Percentiles rank a stretch among this genome's conserved stretches.
phyloP scores from a whole-genome alignment of 2,888 invertebrate genomes.

The Erebia aethiops region DNA sequence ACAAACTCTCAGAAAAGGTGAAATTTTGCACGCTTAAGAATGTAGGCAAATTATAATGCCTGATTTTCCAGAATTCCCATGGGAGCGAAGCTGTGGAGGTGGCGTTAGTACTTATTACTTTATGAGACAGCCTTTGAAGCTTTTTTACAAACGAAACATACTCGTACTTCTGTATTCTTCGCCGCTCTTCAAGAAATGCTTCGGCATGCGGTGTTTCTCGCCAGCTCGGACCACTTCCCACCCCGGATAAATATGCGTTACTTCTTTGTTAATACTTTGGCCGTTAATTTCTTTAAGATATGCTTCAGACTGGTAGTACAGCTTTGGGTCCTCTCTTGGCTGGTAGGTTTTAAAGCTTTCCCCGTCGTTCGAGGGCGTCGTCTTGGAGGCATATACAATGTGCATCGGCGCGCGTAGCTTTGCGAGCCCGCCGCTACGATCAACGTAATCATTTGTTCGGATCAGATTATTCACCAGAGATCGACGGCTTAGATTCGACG shows the following conservation, averaged over 20 bases:
- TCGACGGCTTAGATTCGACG: conserved; percentile 47
- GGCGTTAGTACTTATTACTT: too few species aligned
- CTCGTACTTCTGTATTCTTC: conserved; percentile 47
- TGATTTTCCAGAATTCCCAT: too few species aligned
- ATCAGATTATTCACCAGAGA: conserved; percentile 49
- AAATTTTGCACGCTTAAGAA: too few species aligned
- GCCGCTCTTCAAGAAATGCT: conserved; percentile 43
- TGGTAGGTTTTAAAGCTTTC: conserved; percentile 58
- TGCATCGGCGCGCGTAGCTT: conserved; percentile 54
- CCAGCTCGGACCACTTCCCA: conserved; percentile 58
- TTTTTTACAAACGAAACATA: not conserved
- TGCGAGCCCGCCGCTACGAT: conserved; percentile 65
- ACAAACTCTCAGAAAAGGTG: too few species aligned
- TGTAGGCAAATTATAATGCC: too few species aligned
- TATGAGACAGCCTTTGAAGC: not conserved
- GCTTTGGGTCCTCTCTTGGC: conserved; percentile 71
- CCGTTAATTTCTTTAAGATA: conserved; percentile 68
- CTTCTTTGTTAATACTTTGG: conserved; percentile 62
- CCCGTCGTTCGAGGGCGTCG: conserved; percentile 45
- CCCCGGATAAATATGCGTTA: conserved; percentile 63
- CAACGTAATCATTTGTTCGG: conserved; percentile 66
- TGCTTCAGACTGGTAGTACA: conserved; percentile 73
- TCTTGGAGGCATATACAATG: conserved; percentile 50
- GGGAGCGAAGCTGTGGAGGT: too few species aligned
- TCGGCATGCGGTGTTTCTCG: conserved; percentile 42